Evolutionary conservation across 2,888 invertebrate genomes (phyloP), one percentile per base, ranked within the genome.

Genomic region (Autographa pulchrina): DNA sequence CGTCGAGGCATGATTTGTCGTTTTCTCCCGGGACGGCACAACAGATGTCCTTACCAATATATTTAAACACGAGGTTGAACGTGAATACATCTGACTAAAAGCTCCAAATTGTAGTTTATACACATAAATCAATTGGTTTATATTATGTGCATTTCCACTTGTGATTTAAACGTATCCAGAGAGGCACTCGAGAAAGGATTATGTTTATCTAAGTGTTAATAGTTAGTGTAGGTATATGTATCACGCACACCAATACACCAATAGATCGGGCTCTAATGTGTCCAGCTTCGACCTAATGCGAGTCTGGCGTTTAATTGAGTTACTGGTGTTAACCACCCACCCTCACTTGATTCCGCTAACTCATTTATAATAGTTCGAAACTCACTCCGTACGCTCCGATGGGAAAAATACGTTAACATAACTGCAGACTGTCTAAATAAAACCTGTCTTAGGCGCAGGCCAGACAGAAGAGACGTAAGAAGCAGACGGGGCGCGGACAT

Each of bases 231-330:
- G 43, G 14, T 16, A 48, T 8, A 7, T 48, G 35, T 43, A 65
- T 35, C 56, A 32, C 31, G 31, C 60, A 31, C 31, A 41, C 56
- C 48, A 70, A n/a, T 61, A 31, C 31, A 41, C 56, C 48, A 70
- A n/a, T 61, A 68, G 58, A 52, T 66, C 14, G 20, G 62, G 65
- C 61, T 32, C 38, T 63, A 32, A 68, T 16, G 56, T 58, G 61
- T 67, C 70, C 48, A 52, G 58, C 32, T 62, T 56, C 18, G 9
- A 25, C 11, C 20, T 56, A 56, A 68, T 56, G 65, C 66, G 56
- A 41, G 66, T 41, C 60, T 18, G 18, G 48, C 58, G 52, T 63
- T 65, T 74, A 74, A 77, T 65, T 61, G 52, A 71, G 71, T 80
- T 72, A 80, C 35, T 63, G 48, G 43, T 31, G 38, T 38, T 11